A percentile compares a stretch with the other conserved stretches of the same genome.
phyloP scores from a whole-genome alignment of 1,140 invertebrate species.

The Myzus persicae region DNA sequence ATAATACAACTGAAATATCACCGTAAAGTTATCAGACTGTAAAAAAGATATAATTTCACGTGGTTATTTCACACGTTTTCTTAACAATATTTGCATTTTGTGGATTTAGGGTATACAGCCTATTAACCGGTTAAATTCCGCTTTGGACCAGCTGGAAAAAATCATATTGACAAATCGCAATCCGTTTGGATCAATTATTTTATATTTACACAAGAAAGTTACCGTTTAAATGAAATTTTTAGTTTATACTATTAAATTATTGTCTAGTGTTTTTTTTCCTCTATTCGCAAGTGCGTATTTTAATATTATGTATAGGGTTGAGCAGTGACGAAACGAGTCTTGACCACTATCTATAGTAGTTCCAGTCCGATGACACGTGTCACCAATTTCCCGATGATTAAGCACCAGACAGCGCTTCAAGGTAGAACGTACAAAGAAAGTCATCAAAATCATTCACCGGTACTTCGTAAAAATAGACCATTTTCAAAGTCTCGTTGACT shows the following conservation, averaged over 20 bases:
- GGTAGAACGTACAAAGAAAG: too few relatives aligned
- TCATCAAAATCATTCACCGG: too few relatives aligned
- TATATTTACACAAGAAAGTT: too few relatives aligned
- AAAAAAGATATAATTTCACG: neutral
- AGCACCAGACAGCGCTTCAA: fast-evolving
- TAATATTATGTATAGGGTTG: neutral
- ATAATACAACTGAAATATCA: neutral
- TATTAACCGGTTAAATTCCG: neutral
- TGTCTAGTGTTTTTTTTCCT: neutral
- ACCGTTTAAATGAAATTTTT: too few relatives aligned
- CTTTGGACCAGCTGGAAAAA: neutral
- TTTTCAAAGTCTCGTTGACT: too few relatives aligned
- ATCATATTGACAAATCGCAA: neutral
- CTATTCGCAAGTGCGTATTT: neutral
- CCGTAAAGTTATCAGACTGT: neutral
- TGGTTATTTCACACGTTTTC: neutral
- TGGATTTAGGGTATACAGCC: neutral
- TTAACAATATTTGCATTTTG: neutral
- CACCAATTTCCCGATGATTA: too few relatives aligned
- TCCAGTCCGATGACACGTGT: too few relatives aligned
- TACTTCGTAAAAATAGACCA: too few relatives aligned
- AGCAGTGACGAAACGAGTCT: neutral
- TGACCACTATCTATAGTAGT: neutral
- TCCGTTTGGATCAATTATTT: too few relatives aligned
- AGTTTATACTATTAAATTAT: neutral